Evolutionary conservation across 1,140 invertebrate species (phyloP), one percentile per base, ranked within the genome.

Genomic region (Plectrocnemia conspersa): DNA sequence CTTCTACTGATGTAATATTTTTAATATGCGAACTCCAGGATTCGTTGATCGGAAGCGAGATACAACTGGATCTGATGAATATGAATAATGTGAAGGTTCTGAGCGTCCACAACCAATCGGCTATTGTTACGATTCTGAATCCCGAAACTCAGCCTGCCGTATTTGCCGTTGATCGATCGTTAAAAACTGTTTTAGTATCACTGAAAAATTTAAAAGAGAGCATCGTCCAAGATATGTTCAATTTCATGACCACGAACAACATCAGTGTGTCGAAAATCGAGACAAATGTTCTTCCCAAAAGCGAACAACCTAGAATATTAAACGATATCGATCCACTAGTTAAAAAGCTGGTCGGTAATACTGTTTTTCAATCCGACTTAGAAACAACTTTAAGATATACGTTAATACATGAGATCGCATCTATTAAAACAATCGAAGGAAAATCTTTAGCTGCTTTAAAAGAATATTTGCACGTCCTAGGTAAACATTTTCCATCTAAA

Each of bases 351-450:
- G 45, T 40, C 52, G 59, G 63, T 49, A 67, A 74, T 52, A 45
- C 62, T 32, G 81, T 93, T 0, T 92, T 86, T 66, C 88, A 93
- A 73, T 77, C 82, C 46, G 93, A 97, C 71, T 68, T 97, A 38
- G 90, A 95, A 71, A 88, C 83, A 65, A 84, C 89, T 0, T 63
- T 97, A 9, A 78, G 82, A 61, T 90, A 87, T 65, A 84, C 85
- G 10, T 75, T 97, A 4, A 78, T 79, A 56, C 84, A 90, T 62
- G 94, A 97, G 77, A 79, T 97, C 7, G 73, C 82, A 9, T 74
- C 84, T 47, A 73, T 79, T 35, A 83, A 83, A 68, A 64, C 64
- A 23, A 85, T 97, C 44, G 71, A 74, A 19, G 87, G 83, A 1
- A 82, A 88, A 54, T 76, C 80, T 38, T 66, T 94, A 29, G 62